Base-by-base conservation (phyloP, 37 sponge, comb jelly and placozoan genomes). In the Halichondria panicea region DNA sequence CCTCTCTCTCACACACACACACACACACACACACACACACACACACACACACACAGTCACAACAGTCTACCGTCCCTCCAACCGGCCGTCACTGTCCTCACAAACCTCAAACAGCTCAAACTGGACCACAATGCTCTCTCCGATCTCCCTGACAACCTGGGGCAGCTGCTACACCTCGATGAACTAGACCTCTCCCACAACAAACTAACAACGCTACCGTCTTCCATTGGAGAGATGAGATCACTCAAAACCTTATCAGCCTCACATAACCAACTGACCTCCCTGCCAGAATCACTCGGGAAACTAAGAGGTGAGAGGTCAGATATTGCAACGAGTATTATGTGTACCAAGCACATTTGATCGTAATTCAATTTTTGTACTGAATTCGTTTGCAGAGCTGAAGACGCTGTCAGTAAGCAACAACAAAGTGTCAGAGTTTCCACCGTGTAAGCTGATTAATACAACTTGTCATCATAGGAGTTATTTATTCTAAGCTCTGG, bases 141-240 rank as follows among this genome's bases (percentile, higher is more conserved):
- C 5, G 35, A 21, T 25, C 61, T 93, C 5, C 85, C 82, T 15
- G 57, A 66, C 4, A 66, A 71, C 22, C 35, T 93, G 12, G 63
- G 66, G 13, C 43, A 38, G 3, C 71, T 93, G 27, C 36, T 21
- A 7, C 30, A 42, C 35, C 43, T 83, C 43, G 65, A 71, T 32
- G 68, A 79, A 18, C 46, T 73, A 62, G 91, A 92, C 42, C 37
- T 88, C 33, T 88, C 91, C 39, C 75, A 92, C 76, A 92, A 92
- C 61, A 61, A 55, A 11, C 81, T 92, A 21, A 48, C 70, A 41
- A 58, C 42, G 50, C 57, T 87, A 0, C 89, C 89, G 35, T 22
- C 37, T 19, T 79, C 85, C 0, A 18, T 92, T 40, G 81, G 81
- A 25, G 54, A 68, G 0, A 27, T 88, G 48, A 13, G 21, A 8